phyloP scores from a whole-genome alignment of 2,888 invertebrate genomes.

The Lutraria lutraria region DNA sequence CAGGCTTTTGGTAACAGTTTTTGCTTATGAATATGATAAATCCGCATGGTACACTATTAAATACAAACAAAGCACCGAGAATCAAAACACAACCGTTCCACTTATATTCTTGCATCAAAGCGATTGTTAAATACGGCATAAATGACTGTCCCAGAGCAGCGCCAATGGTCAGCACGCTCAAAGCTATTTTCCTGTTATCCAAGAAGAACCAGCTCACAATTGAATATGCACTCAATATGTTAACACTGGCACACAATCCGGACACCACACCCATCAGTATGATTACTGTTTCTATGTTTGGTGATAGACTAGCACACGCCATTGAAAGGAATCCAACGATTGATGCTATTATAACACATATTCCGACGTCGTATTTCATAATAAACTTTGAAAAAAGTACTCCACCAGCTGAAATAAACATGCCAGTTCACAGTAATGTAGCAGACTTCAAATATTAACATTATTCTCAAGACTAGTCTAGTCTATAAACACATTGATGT shows the following conservation, averaged over 20 bases:
- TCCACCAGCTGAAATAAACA: conserved; percentile 53
- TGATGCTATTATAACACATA: conserved; percentile 43
- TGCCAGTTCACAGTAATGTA: too few relatives aligned
- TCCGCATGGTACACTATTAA: conserved; percentile 60
- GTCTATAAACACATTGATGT: too few relatives aligned
- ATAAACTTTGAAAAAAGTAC: conserved; percentile 49
- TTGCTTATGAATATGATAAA: conserved; percentile 33
- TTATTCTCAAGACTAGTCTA: too few relatives aligned
- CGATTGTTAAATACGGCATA: conserved; percentile 53
- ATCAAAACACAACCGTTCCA: conserved; percentile 59
- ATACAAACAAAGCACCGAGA: conserved; percentile 28
- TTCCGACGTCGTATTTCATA: conserved; percentile 42
- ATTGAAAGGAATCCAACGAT: conserved; percentile 28
- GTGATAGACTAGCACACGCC: conserved; percentile 31
- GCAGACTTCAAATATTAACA: too few relatives aligned
- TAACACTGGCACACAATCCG: conserved; percentile 45
- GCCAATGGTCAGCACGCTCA: conserved; percentile 53
- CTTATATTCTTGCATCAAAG: conserved; percentile 45
- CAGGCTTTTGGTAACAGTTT: background rate
- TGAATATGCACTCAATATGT: conserved; percentile 39
- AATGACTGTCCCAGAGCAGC: conserved; percentile 48
- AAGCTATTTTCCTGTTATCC: conserved; percentile 49
- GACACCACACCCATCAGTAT: conserved; percentile 48
- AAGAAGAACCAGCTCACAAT: conserved; percentile 47
- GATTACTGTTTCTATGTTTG: conserved; percentile 45